A percentile compares a stretch with the other conserved stretches of the same genome.
Evolutionary conservation across 2,113 vertebrate genomes (phyloP).

Genomic region (Panurus biarmicus): DNA sequence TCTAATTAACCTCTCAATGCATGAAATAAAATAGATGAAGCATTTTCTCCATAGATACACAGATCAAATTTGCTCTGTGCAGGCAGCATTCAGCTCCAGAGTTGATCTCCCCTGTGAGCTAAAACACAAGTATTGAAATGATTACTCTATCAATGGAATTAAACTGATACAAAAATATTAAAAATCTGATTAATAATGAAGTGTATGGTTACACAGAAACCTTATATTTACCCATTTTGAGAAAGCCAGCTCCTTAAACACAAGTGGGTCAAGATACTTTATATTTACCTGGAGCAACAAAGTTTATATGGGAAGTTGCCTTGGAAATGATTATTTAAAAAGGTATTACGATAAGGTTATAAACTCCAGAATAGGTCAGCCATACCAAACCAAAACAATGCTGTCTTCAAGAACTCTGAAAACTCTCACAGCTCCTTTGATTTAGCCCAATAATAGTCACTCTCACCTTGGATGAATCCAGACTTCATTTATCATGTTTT

Average conservation of each 20-base stretch:
- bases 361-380: background rate
- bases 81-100: background rate
- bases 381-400: background rate
- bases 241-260: background rate
- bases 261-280: background rate
- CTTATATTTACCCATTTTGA: background rate
- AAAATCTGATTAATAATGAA: background rate
- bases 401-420: background rate
- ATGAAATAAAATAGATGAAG: background rate
- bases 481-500: slow-evolving; percentile 45
- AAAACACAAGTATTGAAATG: background rate
- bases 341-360: background rate
- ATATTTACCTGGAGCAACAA: background rate
- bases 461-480: slow-evolving; percentile 47
- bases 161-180: background rate
- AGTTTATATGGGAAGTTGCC: background rate
- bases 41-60: background rate
- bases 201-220: background rate
- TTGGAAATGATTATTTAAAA: background rate
- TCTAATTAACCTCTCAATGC: background rate
- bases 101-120: background rate
- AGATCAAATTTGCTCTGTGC: background rate
- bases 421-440: background rate
- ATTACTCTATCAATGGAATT: background rate
- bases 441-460: background rate